Evolutionary conservation across 37 sponge, comb jelly and placozoan genomes (phyloP).

Genomic region (Crambe crambe): DNA sequence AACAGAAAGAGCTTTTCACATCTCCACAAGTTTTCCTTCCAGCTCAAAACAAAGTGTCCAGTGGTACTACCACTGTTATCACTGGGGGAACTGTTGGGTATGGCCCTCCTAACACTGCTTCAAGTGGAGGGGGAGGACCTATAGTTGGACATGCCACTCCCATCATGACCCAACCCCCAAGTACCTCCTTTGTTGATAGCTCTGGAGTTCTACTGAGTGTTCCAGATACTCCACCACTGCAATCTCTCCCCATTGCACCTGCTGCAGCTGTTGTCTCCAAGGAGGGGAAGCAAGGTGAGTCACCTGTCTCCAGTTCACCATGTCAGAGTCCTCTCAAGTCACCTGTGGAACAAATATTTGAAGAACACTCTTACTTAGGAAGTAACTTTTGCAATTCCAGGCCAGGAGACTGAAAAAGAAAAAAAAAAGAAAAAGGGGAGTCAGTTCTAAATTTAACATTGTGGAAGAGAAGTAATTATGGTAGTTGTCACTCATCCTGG

Average conservation of each 20-base stretch:
- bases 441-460: no score
- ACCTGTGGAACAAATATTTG: constrained; percentile 34
- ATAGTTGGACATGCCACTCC: background rate
- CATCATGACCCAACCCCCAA: background rate
- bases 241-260: background rate
- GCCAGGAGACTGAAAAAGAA: background rate
- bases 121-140: no score
- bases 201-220: background rate
- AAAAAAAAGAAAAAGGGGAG: background rate
- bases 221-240: background rate
- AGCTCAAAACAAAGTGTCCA: background rate
- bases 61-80: background rate
- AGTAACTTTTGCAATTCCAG: no score
- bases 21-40: background rate
- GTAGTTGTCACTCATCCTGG: no score
- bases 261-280: background rate
- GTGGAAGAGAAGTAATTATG: no score
- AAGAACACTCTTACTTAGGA: constrained; percentile 37
- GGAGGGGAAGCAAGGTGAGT: background rate
- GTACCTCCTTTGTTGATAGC: background rate
- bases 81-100: background rate
- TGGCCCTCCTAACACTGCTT: no score
- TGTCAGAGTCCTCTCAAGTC: constrained; percentile 23
- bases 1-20: background rate
- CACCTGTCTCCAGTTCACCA: background rate